Conservation (phyloP, 2,888 invertebrate species). For the Timema podura region DNA sequence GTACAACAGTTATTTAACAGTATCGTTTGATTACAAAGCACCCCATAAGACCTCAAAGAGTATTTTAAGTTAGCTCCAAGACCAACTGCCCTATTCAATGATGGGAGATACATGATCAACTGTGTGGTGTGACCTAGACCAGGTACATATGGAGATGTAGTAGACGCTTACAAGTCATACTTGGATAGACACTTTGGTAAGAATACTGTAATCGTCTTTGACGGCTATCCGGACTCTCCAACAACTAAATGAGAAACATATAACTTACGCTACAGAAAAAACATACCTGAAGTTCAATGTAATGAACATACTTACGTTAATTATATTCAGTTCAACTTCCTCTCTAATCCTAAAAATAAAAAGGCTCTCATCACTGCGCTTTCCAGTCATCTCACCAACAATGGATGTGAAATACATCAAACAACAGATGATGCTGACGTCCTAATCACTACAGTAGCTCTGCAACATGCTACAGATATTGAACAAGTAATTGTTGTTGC, state of each 20-base stretch:
- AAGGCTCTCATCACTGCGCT: constrained; percentile 3
- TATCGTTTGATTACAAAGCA: too few relatives aligned
- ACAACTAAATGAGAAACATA: neutral
- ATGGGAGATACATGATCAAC: too few relatives aligned
- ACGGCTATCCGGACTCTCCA: neutral
- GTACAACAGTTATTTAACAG: neutral
- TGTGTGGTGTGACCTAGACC: neutral
- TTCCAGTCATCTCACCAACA: neutral
- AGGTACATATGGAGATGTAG: neutral
- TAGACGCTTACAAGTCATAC: neutral
- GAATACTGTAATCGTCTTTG: constrained; percentile 1
- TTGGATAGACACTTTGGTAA: neutral
- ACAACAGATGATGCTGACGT: neutral
- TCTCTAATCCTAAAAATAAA: constrained; percentile 2
- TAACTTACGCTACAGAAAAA: neutral
- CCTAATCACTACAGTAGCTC: neutral
- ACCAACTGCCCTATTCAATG: too few relatives aligned
- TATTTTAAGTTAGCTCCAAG: too few relatives aligned
- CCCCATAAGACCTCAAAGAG: too few relatives aligned
- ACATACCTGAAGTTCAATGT: constrained; percentile 11
- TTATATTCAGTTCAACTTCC: neutral
- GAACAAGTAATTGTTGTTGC: neutral
- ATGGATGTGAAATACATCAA: neutral
- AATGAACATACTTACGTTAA: constrained; percentile 10
- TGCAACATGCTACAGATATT: neutral